Evolutionary conservation across 1,140 invertebrate genomes (phyloP).

Genomic region (Brachionus plicatilis): DNA sequence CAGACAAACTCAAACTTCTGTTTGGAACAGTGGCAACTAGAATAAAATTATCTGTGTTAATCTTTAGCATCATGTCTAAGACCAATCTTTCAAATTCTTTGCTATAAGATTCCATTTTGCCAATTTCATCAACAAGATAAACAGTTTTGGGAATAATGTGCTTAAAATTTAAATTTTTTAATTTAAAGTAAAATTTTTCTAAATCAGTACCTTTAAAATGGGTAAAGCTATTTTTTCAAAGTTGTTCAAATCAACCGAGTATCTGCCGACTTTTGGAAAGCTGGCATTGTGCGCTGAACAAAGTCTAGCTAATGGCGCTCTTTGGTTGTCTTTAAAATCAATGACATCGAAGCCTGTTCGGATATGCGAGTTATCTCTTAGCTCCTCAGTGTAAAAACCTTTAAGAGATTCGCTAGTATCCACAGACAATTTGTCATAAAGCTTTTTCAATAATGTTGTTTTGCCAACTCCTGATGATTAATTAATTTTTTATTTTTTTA

Average conservation of each 20-base stretch:
- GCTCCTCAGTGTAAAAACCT: constrained; percentile 33
- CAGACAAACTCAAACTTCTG: constrained; percentile 2
- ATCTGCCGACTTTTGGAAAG: constrained; percentile 4
- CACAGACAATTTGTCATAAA: not conserved
- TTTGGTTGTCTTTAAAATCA: not conserved
- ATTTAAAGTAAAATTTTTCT: not conserved
- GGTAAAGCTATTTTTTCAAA: constrained; percentile 27
- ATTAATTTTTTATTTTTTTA: not conserved
- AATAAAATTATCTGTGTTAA: constrained; percentile 6
- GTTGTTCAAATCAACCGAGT: not conserved
- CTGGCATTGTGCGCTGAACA: not conserved
- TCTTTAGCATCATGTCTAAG: not conserved
- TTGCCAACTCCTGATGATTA: not conserved
- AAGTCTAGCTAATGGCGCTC: not conserved
- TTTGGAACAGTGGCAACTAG: constrained; percentile 12
- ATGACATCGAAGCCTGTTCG: constrained; percentile 35
- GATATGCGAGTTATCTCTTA: not conserved
- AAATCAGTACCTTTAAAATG: not conserved
- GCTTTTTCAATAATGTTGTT: not conserved
- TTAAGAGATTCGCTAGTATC: not conserved
- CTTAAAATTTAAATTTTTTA: not conserved
- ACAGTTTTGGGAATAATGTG: not conserved
- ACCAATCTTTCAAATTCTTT: constrained; percentile 20
- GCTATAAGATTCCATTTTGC: constrained; percentile 34
- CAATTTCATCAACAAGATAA: constrained; percentile 23